These are phyloP conservation scores for Monoplex corrugatus DNA, from an alignment of 2,888 invertebrate genomes.

Conservation along the genomic window DNA sequence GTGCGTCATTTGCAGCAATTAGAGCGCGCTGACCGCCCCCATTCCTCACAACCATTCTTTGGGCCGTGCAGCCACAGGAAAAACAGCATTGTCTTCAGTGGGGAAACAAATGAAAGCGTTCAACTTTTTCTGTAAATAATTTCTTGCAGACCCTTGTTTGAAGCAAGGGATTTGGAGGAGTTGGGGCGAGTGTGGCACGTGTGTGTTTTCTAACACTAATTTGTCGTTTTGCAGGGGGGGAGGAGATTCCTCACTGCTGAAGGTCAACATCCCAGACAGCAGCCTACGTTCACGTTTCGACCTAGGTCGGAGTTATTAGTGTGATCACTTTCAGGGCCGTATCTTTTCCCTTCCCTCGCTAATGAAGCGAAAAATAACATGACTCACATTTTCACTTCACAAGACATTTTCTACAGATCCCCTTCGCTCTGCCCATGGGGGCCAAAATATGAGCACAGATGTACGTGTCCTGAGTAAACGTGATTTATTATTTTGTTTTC, in stretches of 20 bases:
- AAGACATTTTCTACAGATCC: neutral
- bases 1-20: conserved; percentile 38
- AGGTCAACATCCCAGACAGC: conserved; percentile 26
- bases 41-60: neutral
- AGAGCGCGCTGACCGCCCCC: conserved; percentile 43
- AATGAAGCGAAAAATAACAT: conserved; percentile 50
- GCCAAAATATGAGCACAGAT: conserved; percentile 37
- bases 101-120: conserved; percentile 42
- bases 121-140: conserved; percentile 45
- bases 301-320: conserved; percentile 36
- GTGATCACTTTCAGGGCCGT: conserved; percentile 39
- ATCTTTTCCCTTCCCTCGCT: conserved; percentile 29
- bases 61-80: conserved; percentile 17
- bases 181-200: conserved; percentile 3
- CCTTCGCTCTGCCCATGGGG: neutral
- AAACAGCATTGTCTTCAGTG: conserved; percentile 43
- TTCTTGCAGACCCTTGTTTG: neutral
- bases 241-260: neutral
- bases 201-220: conserved; percentile 36
- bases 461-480: neutral
- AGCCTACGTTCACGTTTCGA: neutral
- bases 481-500: conserved; percentile 43
- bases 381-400: conserved; percentile 47
- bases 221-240: conserved; percentile 4
- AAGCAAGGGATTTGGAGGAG: neutral